Conservation (phyloP, 2,888 invertebrate species). For the Cotesia congregata region DNA sequence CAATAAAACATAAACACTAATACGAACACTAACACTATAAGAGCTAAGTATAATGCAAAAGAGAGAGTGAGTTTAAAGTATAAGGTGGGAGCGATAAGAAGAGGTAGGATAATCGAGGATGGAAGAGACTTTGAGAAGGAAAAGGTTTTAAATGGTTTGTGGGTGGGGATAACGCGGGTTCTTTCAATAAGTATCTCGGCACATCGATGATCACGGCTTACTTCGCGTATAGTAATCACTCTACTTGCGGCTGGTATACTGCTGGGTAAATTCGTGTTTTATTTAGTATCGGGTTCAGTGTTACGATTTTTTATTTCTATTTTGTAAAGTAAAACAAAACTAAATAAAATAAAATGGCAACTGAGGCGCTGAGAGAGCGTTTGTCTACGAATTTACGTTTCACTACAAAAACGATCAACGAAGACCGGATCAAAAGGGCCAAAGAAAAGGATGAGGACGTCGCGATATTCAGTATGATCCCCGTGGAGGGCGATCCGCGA, state of each 20-base stretch:
- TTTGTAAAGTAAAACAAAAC: neutral
- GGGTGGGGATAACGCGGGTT: constrained; percentile 41
- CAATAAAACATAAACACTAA: no score
- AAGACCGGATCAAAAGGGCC: constrained; percentile 84
- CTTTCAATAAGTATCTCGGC: constrained; percentile 51
- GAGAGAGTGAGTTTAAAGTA: neutral
- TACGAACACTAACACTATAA: no score
- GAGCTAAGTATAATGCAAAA: neutral
- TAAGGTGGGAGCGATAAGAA: neutral
- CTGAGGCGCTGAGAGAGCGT: constrained; percentile 84
- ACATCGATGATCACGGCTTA: constrained; percentile 46
- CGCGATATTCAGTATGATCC: constrained; percentile 87
- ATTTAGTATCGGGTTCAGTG: neutral
- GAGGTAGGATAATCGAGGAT: neutral
- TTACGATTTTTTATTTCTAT: constrained; percentile 7
- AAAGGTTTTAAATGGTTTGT: constrained; percentile 5
- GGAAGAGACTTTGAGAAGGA: constrained; percentile 14
- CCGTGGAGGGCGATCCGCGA: constrained; percentile 80
- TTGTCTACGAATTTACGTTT: constrained; percentile 78
- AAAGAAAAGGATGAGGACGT: constrained; percentile 89
- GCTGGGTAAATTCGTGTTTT: neutral
- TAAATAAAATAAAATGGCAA: constrained; percentile 74
- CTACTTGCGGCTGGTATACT: constrained; percentile 36
- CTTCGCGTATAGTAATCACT: constrained; percentile 43
- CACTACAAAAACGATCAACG: constrained; percentile 85